Conservation (phyloP, 2,113 vertebrate genomes). For the Motacilla tschutschensis region DNA sequence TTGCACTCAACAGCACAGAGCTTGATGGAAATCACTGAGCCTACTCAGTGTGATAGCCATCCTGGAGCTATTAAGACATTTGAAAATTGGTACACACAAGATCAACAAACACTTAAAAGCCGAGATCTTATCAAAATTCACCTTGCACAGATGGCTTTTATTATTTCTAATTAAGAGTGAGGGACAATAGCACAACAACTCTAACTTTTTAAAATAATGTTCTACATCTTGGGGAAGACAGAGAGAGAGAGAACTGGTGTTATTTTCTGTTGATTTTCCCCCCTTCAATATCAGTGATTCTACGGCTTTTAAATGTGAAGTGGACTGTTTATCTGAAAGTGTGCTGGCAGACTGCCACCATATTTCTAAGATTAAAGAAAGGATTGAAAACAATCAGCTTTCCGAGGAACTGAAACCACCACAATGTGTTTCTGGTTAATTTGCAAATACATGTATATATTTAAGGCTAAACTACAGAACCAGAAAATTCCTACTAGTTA, state of each 20-base stretch:
- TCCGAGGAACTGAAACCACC: slow-evolving; percentile 60
- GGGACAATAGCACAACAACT: slow-evolving; percentile 58
- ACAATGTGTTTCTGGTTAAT: slow-evolving; percentile 81
- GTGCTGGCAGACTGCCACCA: slow-evolving; percentile 71
- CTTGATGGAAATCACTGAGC: slow-evolving; percentile 60
- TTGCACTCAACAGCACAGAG: slow-evolving; percentile 44
- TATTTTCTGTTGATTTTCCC: background rate
- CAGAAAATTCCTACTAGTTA: slow-evolving; percentile 70
- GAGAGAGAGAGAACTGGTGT: background rate
- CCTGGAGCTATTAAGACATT: slow-evolving; percentile 57
- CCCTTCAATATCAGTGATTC: slow-evolving; percentile 60
- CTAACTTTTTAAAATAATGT: slow-evolving; percentile 64
- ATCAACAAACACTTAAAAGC: slow-evolving; percentile 68
- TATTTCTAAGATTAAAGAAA: slow-evolving; percentile 79
- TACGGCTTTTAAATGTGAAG: slow-evolving; percentile 57
- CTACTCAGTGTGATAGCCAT: slow-evolving; percentile 54
- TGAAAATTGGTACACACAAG: slow-evolving; percentile 56
- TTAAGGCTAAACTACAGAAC: slow-evolving; percentile 74
- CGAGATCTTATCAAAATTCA: slow-evolving; percentile 72
- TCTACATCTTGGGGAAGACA: slow-evolving; percentile 51
- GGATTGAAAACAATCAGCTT: slow-evolving; percentile 74
- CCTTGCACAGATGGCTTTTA: slow-evolving; percentile 74
- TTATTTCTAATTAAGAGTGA: slow-evolving; percentile 73
- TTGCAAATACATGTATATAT: slow-evolving; percentile 80
- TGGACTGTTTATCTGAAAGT: slow-evolving; percentile 76